These are phyloP conservation scores for Pocillopora damicornis DNA, from an alignment of 64 coral and sea anemone genomes.

Conservation along the genomic window DNA sequence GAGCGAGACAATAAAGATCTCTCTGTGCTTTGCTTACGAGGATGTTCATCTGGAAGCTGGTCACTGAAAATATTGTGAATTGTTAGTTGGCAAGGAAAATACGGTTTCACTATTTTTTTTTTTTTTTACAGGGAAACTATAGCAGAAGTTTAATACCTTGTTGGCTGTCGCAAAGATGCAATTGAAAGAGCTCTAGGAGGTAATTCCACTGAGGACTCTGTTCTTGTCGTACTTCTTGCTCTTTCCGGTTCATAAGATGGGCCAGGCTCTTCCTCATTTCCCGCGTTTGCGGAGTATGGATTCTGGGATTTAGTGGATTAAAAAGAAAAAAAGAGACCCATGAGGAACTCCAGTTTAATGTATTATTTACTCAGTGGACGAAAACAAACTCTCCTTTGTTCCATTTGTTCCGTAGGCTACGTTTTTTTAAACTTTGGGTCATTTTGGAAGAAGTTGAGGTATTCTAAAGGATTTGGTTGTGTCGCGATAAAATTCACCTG, in stretches of 20 bases:
- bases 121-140: background rate
- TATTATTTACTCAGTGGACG: no score
- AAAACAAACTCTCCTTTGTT: no score
- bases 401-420: no score
- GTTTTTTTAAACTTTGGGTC: no score
- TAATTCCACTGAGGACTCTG: background rate
- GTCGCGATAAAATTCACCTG: no score
- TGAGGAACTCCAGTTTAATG: background rate
- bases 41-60: background rate
- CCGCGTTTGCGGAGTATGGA: background rate
- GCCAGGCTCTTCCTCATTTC: background rate
- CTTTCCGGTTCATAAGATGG: conserved; percentile 8
- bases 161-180: background rate
- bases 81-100: background rate
- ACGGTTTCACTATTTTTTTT: background rate
- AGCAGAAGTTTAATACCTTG: background rate
- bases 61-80: background rate
- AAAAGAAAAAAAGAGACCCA: no score
- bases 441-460: no score
- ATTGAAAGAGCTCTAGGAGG: background rate
- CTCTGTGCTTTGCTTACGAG: background rate
- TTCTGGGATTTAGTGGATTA: background rate
- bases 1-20: conserved; percentile 23
- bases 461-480: no score
- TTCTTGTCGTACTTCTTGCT: background rate